Conservation (phyloP, 2,888 invertebrate species). For the Heliothis peltigera region DNA sequence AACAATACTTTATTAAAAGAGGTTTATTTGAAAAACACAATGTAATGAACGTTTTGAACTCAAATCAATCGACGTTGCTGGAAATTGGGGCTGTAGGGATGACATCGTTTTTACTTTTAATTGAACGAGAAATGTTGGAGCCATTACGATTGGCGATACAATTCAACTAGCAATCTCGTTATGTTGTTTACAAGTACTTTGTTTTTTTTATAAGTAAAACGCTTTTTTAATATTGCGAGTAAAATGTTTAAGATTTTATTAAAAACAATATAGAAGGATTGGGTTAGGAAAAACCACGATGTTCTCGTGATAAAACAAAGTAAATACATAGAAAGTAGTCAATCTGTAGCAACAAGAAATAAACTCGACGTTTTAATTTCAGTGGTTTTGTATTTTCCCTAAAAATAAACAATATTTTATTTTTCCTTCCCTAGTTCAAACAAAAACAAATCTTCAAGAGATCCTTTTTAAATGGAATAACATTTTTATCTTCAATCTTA, state of each 20-base stretch:
- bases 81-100: neutral
- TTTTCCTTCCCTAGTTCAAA: slow-evolving; percentile 24
- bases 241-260: too few relatives aligned
- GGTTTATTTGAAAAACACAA: neutral
- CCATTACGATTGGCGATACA: neutral
- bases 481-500: slow-evolving; percentile 41
- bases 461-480: slow-evolving; percentile 36
- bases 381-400: slow-evolving; percentile 26
- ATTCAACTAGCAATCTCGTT: too few relatives aligned
- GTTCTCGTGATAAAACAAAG: neutral
- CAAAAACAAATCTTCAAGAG: slow-evolving; percentile 30
- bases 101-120: neutral
- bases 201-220: too few relatives aligned
- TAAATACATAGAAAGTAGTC: neutral
- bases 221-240: too few relatives aligned
- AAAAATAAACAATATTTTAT: slow-evolving; percentile 13
- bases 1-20: slow-evolving; percentile 1
- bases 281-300: neutral
- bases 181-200: too few relatives aligned
- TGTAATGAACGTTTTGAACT: neutral
- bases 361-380: slow-evolving; percentile 10
- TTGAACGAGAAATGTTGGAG: neutral
- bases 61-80: neutral
- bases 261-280: neutral
- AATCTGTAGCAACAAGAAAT: neutral